Evolutionary conservation across 2,888 invertebrate genomes (phyloP).

Genomic region (Pandemis corylana): DNA sequence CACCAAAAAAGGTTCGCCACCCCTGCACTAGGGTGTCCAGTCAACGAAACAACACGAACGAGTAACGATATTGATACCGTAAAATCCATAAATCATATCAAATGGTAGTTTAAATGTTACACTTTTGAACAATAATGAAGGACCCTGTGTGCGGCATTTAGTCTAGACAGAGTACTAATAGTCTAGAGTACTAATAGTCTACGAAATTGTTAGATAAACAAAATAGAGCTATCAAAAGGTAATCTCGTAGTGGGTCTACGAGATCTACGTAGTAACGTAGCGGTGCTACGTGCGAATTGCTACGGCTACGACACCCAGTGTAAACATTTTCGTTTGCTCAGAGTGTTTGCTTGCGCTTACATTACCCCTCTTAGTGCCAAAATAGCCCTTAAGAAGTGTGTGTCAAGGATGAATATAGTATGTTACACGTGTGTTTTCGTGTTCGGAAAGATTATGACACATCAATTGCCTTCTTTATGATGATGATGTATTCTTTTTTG

Average conservation of each 20-base stretch:
- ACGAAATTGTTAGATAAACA: no score
- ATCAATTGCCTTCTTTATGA: slow-evolving; percentile 1
- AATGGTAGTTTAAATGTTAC: no score
- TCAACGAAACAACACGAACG: no score
- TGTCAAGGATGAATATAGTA: neutral
- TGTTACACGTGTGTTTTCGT: neutral
- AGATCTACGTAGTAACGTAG: slow-evolving; percentile 28
- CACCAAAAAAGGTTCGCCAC: no score
- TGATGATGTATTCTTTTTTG: slow-evolving; percentile 9
- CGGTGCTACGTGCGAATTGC: slow-evolving; percentile 36
- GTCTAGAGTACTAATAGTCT: no score
- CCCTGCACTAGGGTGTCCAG: no score
- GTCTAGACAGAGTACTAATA: no score
- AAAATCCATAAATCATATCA: no score
- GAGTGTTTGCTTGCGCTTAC: slow-evolving; percentile 19
- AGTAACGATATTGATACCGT: no score
- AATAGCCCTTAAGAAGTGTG: slow-evolving; percentile 20
- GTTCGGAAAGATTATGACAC: slow-evolving; percentile 10
- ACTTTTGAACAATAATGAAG: no score
- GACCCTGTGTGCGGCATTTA: no score
- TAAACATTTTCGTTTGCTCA: slow-evolving; percentile 19
- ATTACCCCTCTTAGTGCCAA: slow-evolving; percentile 3
- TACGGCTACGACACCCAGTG: slow-evolving; percentile 15
- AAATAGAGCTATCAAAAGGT: slow-evolving; percentile 1
- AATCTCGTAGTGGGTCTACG: slow-evolving; percentile 23